Percentiles rank a stretch among this genome's conserved stretches.
Evolutionary conservation across 1,140 invertebrate genomes (phyloP).

Genomic region (Brachionus calyciflorus): DNA sequence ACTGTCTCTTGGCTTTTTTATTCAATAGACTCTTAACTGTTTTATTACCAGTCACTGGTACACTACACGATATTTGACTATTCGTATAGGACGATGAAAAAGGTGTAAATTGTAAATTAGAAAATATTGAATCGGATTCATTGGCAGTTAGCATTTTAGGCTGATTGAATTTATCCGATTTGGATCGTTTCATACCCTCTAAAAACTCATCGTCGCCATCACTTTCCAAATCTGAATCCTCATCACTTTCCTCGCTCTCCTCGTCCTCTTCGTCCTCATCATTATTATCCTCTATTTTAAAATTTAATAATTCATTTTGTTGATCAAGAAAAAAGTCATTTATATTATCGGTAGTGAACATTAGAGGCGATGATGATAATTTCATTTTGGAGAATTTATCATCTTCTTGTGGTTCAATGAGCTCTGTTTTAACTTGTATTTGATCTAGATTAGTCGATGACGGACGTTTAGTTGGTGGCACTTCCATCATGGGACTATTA

Average conservation of each 20-base stretch:
- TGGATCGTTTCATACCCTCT: not conserved
- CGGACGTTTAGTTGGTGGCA: not conserved
- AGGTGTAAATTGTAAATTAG: not conserved
- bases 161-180: constrained; percentile 4
- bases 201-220: not conserved
- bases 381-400: not conserved
- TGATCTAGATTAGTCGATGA: constrained; percentile 8
- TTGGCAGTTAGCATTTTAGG: not conserved
- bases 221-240: not conserved
- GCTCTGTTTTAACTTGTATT: not conserved
- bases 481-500: not conserved
- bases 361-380: not conserved
- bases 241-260: not conserved
- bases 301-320: not conserved
- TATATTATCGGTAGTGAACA: not conserved
- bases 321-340: constrained; percentile 25
- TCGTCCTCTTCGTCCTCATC: constrained; percentile 2
- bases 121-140: not conserved
- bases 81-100: not conserved
- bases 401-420: not conserved
- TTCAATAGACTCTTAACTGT: not conserved
- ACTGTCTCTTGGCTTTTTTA: constrained; percentile 1
- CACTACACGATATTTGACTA: not conserved
- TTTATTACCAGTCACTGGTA: constrained; percentile 5
- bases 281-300: constrained; percentile 18